Evolutionary conservation across 1,140 invertebrate species (phyloP), one percentile per base, ranked within the genome.

Genomic region (Chelonus insularis): DNA sequence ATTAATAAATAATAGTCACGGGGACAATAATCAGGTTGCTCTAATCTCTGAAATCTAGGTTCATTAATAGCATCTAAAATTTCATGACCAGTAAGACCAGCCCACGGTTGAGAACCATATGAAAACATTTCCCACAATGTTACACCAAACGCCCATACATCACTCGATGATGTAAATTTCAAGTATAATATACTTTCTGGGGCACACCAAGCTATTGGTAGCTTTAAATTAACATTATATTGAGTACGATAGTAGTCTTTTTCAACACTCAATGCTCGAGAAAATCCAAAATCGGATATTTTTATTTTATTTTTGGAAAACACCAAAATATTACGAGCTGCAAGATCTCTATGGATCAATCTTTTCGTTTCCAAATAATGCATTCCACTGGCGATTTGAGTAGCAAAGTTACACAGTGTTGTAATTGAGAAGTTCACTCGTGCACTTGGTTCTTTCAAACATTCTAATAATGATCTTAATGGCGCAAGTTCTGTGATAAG

Each of bases 71-170:
- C 92, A 75, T 97, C 94, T 1, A 99, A 79, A 65, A 99, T 98
- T 83, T 99, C 91, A 68, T 96, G 92, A 0, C 97, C 96, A 0
- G 94, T 97, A 18, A 96, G 84, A 0, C 94, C 96, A 0, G 93
- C 92, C 96, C 96, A 99, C 0, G 97, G 97, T 78, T 98, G 95
- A 73, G 96, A 95, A 7, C 97, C 97, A 73, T 97, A 98, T 8
- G 94, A 95, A 74, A 98, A 98, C 92, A 99, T 96, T 80, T 99
- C 97, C 96, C 97, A 99, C 0, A 99, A 78, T n/a, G 95, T 97
- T 0, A 99, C 96, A 7, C 92, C 97, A 80, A 92, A 99, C 0
- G 96, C 94, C 97, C 97, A 99, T 0, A 98, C 94, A 78, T 99
- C 97, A 67, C 93, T 96, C 0, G 95, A 89, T 9, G 94, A 94